Evolutionary conservation across 2,113 vertebrate species (phyloP), one percentile per base, ranked within the genome.

Genomic region (Malurus elegans): DNA sequence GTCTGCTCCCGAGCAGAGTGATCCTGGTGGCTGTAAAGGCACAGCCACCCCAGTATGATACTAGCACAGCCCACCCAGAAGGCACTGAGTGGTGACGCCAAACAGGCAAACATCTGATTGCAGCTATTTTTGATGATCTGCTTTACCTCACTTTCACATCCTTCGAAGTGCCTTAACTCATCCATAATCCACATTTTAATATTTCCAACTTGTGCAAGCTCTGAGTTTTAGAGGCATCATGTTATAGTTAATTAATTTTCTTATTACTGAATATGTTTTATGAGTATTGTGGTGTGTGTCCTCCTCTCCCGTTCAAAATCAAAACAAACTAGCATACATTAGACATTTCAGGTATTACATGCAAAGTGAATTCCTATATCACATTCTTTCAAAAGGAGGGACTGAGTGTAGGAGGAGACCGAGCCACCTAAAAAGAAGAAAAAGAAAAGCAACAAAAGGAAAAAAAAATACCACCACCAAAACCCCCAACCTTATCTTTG

Each of bases 331-430:
- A 50, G 24, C 9, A 40, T 9, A 57, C 3, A 28, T 32, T 42
- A 71, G 16, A 7, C n/a, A 56, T 47, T 86, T 84, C 45, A 79
- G 14, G 12, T 71, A 51, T 48, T 54, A 36, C 9, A 64, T 31
- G 51, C 18, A 45, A 79, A 53, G 8, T 28, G 28, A 82, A 85
- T 50, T 48, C 17, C 36, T 45, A 6, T 14, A 44, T 45, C 15
- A 58, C 5, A 21, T 69, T 57, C 25, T 40, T 86, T 78, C 60
- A 40, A 75, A 84, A 71, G 9, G 6, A 16, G 8, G 2, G 7
- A 61, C 5, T 6, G 6, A 29, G 34, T 1, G 3, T 5, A 6
- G 15, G 28, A 58, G 2, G 12, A 74, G 3, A 24, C 47, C 12
- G n/a, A 73, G 12, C 6, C 50, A 70, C 8, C 11, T 23, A 44